Base-by-base conservation (phyloP, 2,888 invertebrate species). In the Seira musarum region DNA sequence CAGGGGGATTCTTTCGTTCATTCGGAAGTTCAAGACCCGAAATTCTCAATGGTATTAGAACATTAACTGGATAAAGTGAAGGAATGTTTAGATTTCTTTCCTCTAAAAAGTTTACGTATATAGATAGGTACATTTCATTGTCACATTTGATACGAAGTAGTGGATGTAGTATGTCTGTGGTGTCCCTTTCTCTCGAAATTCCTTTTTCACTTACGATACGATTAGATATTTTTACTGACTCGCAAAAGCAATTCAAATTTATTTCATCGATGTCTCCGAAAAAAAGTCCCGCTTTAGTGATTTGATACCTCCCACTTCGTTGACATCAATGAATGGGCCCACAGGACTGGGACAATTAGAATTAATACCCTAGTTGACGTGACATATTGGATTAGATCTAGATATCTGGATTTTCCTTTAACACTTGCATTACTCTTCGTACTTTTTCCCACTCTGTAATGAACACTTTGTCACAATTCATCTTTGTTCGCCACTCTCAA, bases 1-100 rank as follows among this genome's bases (percentile, higher is more conserved):
- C 70, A 66, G 80, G 80, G 80, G 80, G 74, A 65, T 80, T 80
- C 72, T 72, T 75, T 71, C 75, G 74, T 80, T 80, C 80, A 80
- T 80, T 80, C 80, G 74, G 80, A 80, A 80, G 74, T 80, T 75
- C 74, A 74, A 80, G 75, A 80, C 80, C 70, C 22, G 75, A 80
- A 80, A 80, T 75, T 75, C 75, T 80, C 80, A 80, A 80, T 80
- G 80, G 71, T 67, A 60, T 72, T 71, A 71, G 21, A 71, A 61
- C 30, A 61, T 21, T 53, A 53, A 53, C 53, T 53, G 17, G 53
- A 53, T 53, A 17, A 53, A 53, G 53, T 53, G 17, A 3, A 53
- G 53, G 53, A 53, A 53, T 53, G 53, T 13, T 3, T 53, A 15
- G 53, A 53, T 53, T 8, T 3, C 53, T 53, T 13, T 53, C 13